Evolutionary conservation across 2,797 vertebrate species (phyloP).

Genomic region (Macropodus opercularis): DNA sequence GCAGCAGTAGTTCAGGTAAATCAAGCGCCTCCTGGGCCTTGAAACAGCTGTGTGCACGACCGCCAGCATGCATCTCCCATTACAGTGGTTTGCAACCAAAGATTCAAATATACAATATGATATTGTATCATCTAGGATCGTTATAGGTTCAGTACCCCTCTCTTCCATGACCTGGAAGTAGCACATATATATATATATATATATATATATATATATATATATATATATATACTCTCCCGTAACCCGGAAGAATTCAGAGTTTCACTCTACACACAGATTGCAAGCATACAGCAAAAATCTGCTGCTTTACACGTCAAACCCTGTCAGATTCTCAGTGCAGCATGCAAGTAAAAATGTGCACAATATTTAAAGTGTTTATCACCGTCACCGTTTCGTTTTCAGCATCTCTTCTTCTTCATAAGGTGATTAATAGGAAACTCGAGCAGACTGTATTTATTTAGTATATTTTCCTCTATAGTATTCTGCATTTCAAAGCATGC

Average conservation of each 20-base stretch:
- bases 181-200: constrained; percentile 54
- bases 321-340: constrained; percentile 75
- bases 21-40: constrained; percentile 37
- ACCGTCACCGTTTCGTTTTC: constrained; percentile 49
- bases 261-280: constrained; percentile 74
- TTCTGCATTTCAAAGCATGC: constrained; percentile 89
- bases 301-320: constrained; percentile 67
- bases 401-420: constrained; percentile 34
- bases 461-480: constrained; percentile 80
- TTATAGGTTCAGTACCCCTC: constrained; percentile 55
- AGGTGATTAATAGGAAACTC: constrained; percentile 71
- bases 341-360: constrained; percentile 84
- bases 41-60: constrained; percentile 49
- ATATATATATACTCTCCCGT: constrained; percentile 66
- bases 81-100: constrained; percentile 64
- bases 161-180: constrained; percentile 71
- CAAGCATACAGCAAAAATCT: constrained; percentile 69
- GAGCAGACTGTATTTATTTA: constrained; percentile 65
- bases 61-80: constrained; percentile 55
- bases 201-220: constrained; percentile 45
- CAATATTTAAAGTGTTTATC: constrained; percentile 67
- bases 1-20: constrained; percentile 13
- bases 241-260: constrained; percentile 68
- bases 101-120: constrained; percentile 63
- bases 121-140: constrained; percentile 63